Conservation (phyloP, 1,140 invertebrate species). For the Drosophila parvula region DNA sequence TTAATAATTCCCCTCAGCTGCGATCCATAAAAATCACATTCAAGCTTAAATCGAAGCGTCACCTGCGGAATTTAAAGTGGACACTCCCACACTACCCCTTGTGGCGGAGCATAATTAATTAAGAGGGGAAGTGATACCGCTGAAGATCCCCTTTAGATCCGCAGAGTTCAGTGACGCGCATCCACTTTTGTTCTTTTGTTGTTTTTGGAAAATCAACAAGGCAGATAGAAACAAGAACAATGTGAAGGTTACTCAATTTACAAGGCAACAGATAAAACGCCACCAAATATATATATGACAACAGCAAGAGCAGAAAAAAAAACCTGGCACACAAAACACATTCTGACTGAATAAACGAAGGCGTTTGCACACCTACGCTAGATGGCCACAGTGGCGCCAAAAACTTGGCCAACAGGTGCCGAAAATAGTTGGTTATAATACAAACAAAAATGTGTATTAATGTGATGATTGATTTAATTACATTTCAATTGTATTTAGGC, state of each 20-base stretch:
- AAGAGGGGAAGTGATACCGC: conserved; percentile 21
- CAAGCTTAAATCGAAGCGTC: conserved; percentile 22
- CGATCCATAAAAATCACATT: conserved; percentile 62
- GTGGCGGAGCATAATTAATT: conserved; percentile 11
- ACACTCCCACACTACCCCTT: conserved; percentile 4
- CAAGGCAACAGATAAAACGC: conserved; percentile 74
- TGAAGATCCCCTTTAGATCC: conserved; percentile 1
- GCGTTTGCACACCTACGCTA: conserved; percentile 59
- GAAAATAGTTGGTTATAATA: neutral
- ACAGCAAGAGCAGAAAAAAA: conserved; percentile 18
- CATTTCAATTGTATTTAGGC: neutral
- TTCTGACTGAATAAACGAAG: conserved; percentile 65
- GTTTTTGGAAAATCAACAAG: conserved; percentile 27
- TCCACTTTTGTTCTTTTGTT: conserved; percentile 39
- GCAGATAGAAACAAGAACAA: conserved; percentile 33
- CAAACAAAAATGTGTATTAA: neutral
- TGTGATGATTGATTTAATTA: neutral
- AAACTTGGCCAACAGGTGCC: conserved; percentile 21
- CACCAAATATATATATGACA: conserved; percentile 24
- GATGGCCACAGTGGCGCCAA: conserved; percentile 54
- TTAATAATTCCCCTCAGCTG: conserved; percentile 53
- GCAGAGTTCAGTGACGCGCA: conserved; percentile 57
- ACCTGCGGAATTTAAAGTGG: conserved; percentile 27
- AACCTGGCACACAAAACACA: conserved; percentile 51
- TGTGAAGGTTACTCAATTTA: conserved; percentile 74